Base-by-base conservation (phyloP, 2,113 vertebrate species). In the Speoplatyrhinus poulsoni region DNA sequence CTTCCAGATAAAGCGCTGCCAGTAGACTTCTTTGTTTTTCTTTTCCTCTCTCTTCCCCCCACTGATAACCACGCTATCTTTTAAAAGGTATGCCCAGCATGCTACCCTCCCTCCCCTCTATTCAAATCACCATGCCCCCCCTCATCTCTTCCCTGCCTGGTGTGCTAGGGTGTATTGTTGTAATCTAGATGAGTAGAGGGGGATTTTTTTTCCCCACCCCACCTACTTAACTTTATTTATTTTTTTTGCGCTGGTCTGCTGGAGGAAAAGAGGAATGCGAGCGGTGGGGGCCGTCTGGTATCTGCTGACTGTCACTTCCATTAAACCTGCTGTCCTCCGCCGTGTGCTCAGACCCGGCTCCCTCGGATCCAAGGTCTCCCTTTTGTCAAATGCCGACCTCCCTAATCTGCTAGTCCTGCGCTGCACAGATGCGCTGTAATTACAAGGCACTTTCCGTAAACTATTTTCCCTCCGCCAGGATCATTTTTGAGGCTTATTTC, bases 291-390 rank as follows among this genome's bases (percentile, higher is more conserved):
- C 67, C 26, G 46, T 79, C 12, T 46, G n/a, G 55, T 82, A 83
- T 91, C 82, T 90, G 87, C 85, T 84, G 90, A 91, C 82, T 88
- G 86, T 89, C 85, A 90, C 77, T 87, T 88, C 86, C 69, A 85
- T 85, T 85, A 82, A 89, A 73, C 57, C 46, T 19, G 67, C 71
- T 67, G 79, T 82, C 81, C 68, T 86, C 66, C 49, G 68, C 58
- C 81, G 69, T 64, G 62, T 68, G 64, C 72, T n/a, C 2, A 73
- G 72, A 69, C 52, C 82, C 49, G 63, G 55, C 62, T 73, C 55
- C 77, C 52, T 62, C 33, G 60, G 66, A 77, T 58, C 64, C 72
- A 72, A 74, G 72, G 74, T 76, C 64, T n/a, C 74, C 63, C 82
- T 75, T 87, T 80, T 89, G 83, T 87, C 80, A 71, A 50, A 46